Conservation (phyloP, 35 echinoderm and acorn worm species). For the Lytechinus pictus region DNA sequence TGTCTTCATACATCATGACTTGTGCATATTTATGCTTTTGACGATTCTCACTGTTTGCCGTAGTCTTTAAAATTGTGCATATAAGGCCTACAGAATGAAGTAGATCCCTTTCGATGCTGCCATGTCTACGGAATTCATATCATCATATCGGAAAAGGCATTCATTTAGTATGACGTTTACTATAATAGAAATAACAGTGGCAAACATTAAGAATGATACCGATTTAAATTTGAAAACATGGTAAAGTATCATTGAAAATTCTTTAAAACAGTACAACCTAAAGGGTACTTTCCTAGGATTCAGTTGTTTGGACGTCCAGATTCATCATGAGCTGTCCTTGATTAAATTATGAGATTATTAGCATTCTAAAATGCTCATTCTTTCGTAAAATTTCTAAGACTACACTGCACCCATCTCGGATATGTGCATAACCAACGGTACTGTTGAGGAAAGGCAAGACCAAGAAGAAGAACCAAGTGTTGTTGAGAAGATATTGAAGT, state of each 20-base stretch:
- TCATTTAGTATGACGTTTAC: no score
- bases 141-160: no score
- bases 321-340: background rate
- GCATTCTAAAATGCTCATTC: no score
- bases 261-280: background rate
- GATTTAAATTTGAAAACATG: background rate
- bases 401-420: no score
- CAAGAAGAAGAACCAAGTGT: background rate
- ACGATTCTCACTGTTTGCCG: background rate
- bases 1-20: background rate
- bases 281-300: background rate
- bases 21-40: background rate
- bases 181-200: no score
- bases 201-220: no score
- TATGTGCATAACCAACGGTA: background rate
- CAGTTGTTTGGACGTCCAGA: background rate
- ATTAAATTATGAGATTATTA: no score
- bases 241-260: background rate
- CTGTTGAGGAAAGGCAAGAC: background rate
- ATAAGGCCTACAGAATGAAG: background rate
- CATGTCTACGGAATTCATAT: no score
- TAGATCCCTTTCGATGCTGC: no score
- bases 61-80: background rate
- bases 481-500: background rate
- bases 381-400: no score